These are phyloP conservation scores for Sphenodon punctatus DNA, from an alignment of 2,797 vertebrate genomes.

Conservation along the genomic window DNA sequence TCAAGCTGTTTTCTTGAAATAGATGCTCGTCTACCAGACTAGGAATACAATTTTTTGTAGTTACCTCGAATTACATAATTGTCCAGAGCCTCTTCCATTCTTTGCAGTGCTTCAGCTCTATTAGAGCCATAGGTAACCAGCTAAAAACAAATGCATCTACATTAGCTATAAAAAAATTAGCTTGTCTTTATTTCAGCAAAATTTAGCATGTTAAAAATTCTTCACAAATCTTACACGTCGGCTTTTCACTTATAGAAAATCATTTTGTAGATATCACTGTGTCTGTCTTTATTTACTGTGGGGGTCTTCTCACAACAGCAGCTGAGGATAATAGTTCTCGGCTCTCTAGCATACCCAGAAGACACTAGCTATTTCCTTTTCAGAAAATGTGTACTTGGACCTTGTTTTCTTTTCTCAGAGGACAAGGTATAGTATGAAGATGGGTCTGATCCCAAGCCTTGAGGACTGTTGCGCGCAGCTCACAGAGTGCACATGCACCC, in stretches of 20 bases:
- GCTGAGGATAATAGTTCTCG: neutral
- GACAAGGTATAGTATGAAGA: no score
- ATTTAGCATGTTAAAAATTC: neutral
- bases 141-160: conserved; percentile 53
- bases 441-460: no score
- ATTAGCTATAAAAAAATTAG: neutral
- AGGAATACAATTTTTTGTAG: conserved; percentile 60
- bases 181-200: neutral
- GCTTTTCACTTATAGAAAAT: neutral
- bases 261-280: neutral
- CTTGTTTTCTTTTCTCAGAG: no score
- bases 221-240: neutral
- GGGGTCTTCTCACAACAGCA: neutral
- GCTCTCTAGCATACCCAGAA: neutral
- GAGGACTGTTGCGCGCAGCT: no score
- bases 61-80: conserved; percentile 95
- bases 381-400: no score
- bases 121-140: conserved; percentile 88
- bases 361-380: no score
- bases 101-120: conserved; percentile 88
- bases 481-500: no score
- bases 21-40: conserved; percentile 68
- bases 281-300: neutral
- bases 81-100: conserved; percentile 91
- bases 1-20: conserved; percentile 78